phyloP scores from a whole-genome alignment of 2,113 vertebrate species.

The Bubo scandiacus region DNA sequence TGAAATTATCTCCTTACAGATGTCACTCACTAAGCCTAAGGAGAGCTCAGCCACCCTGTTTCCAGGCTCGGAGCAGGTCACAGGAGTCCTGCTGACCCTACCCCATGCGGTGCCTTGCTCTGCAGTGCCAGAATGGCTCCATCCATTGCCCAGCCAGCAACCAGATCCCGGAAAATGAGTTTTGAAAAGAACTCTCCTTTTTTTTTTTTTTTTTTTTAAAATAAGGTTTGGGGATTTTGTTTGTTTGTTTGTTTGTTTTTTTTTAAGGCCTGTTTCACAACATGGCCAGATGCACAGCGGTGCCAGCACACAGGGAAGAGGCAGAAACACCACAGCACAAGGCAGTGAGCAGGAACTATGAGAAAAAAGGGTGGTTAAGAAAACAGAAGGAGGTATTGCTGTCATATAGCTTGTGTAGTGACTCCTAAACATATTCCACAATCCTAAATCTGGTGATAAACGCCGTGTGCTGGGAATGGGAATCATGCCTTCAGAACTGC shows the following conservation, averaged over 20 bases:
- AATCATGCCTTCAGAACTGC: background rate
- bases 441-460: background rate
- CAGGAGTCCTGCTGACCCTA: background rate
- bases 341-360: background rate
- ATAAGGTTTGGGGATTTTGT: background rate
- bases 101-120: rapidly evolving
- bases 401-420: background rate
- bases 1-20: background rate
- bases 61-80: background rate
- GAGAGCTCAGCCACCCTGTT: background rate
- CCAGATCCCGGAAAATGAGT: background rate
- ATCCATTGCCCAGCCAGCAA: rapidly evolving
- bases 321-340: background rate
- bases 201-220: background rate
- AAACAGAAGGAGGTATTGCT: background rate
- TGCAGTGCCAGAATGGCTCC: background rate
- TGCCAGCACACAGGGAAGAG: background rate
- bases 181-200: background rate
- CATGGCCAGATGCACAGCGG: rapidly evolving
- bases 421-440: background rate
- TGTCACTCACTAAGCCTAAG: background rate
- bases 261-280: background rate
- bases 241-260: too few relatives aligned
- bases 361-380: background rate
- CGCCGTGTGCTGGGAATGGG: background rate